These are phyloP conservation scores for Todiramphus chloris DNA, from an alignment of 2,113 vertebrate species.

Conservation along the genomic window DNA sequence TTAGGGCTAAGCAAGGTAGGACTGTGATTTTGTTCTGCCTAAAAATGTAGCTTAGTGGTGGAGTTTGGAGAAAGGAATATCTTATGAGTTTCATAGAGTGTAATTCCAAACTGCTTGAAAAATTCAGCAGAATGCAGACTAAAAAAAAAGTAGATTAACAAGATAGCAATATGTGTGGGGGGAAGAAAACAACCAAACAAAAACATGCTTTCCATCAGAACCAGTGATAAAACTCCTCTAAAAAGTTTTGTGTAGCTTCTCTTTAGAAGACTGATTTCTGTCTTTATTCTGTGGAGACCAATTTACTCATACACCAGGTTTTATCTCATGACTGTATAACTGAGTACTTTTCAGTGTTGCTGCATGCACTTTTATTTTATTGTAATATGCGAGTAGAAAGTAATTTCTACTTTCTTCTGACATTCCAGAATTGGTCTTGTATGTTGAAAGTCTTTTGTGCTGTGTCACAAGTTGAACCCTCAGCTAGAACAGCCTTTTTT, in stretches of 20 bases:
- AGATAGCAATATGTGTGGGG: not conserved
- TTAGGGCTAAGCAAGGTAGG: constrained; percentile 94
- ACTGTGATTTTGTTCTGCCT: not conserved
- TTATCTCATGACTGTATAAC: not conserved
- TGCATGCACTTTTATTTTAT: not conserved
- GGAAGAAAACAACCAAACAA: not conserved
- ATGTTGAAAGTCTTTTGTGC: not conserved
- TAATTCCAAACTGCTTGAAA: not conserved
- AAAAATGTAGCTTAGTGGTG: not conserved
- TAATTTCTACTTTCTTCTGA: not conserved
- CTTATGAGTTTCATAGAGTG: fast-evolving
- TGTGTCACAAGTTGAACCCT: not conserved
- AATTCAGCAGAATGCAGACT: not conserved
- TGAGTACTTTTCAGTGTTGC: not conserved
- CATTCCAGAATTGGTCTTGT: not conserved
- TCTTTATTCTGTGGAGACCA: not conserved
- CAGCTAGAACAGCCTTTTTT: not conserved
- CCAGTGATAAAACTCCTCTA: not conserved
- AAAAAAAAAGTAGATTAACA: not conserved
- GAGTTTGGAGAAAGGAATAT: not conserved
- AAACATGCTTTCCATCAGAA: not conserved
- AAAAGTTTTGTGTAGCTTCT: not conserved
- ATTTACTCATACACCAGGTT: not conserved
- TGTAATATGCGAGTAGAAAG: not conserved
- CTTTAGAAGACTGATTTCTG: not conserved